Base-by-base conservation (phyloP, 2,113 vertebrate species). In the Furnarius figulus region DNA sequence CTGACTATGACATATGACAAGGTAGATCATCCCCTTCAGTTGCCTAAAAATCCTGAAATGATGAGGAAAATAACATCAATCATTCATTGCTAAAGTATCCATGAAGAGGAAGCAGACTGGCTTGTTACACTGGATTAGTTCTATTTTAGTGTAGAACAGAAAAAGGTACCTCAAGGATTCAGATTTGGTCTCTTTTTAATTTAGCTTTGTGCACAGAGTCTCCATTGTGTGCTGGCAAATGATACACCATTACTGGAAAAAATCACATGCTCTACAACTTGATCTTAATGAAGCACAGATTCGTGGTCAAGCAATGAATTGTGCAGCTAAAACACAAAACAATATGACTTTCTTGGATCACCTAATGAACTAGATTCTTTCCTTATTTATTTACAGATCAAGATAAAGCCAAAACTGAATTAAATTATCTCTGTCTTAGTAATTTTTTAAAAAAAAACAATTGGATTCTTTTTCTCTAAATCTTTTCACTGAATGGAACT, bases 111-210 rank as follows among this genome's bases (percentile, higher is more conserved):
- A 90, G 53, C 86, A 97, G 95, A 95, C 88, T 94, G 83, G 40
- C 33, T 95, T 90, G 63, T 91, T 97, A 66, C 93, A 90, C 62
- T 95, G 88, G 88, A 84, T 96, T 85, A 95, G 59, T 95, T 94
- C 63, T 94, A 42, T 23, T 46, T 92, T 94, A 81, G 27, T 70
- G 39, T 27, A 76, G 72, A 94, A 73, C 22, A 17, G 46, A 37
- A 58, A 44, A 67, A 49, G 44, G 5, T 10, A 92, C 42, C n/a
- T 93, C 49, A 22, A 37, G 63, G 22, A 44, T 79, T 92, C 21
- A 44, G 17, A 53, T 83, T 77, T 44, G 18, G 28, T 80, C 19
- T 65, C 21, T 53, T 76, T 62, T 71, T 61, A 72, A 16, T 72
- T 65, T 56, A 77, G 30, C 30, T 97, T 93, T 58, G 30, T 85